These are phyloP conservation scores for Megaceryle alcyon DNA, from an alignment of 2,797 vertebrate genomes.

Conservation along the genomic window DNA sequence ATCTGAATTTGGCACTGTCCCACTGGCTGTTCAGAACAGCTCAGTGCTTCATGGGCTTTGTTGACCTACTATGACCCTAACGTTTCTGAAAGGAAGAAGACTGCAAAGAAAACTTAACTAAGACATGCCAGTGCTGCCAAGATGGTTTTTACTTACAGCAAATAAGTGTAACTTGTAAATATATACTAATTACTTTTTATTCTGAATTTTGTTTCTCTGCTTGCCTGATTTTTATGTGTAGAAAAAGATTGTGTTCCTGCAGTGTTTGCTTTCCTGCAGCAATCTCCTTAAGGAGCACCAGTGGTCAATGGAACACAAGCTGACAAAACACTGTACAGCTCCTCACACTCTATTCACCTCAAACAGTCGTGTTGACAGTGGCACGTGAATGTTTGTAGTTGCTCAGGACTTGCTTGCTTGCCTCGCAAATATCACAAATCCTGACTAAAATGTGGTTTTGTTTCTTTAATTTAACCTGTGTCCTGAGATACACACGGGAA, in stretches of 20 bases:
- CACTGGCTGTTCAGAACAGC: not conserved
- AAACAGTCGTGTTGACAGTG: not conserved
- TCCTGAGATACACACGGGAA: not conserved
- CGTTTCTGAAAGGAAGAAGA: not conserved
- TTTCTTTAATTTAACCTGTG: not conserved
- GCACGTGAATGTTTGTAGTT: not conserved
- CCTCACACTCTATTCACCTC: not conserved
- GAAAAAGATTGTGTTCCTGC: not conserved
- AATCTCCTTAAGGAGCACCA: not conserved
- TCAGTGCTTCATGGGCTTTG: not conserved
- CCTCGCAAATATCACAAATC: not conserved
- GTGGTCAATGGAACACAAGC: not conserved
- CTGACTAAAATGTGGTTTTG: not conserved
- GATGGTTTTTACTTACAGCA: not conserved
- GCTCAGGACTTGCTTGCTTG: not conserved
- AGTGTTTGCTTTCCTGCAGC: not conserved
- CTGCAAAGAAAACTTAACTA: not conserved
- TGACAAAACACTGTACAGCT: not conserved
- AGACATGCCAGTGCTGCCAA: not conserved
- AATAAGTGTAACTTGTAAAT: not conserved
- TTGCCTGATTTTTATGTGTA: not conserved
- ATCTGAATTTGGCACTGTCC: not conserved
- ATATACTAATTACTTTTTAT: not conserved
- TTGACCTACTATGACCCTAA: not conserved
- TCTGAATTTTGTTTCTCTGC: not conserved